Conservation (phyloP, 2,888 invertebrate species). For the Archaeoteleia sp. region DNA sequence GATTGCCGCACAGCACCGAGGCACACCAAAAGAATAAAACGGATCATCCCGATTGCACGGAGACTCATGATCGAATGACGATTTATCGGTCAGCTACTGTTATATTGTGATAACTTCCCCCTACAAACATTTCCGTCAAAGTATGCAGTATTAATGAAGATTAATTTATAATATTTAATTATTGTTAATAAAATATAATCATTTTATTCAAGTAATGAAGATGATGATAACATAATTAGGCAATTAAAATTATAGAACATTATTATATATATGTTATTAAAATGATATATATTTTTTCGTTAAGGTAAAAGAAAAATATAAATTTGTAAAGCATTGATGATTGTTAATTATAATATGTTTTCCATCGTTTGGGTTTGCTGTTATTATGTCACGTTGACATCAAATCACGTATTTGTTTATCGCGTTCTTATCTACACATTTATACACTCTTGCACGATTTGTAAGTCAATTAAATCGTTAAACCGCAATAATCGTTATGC, state of each 20-base stretch:
- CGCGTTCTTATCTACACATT: conserved; percentile 38
- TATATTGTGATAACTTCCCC: conserved; percentile 49
- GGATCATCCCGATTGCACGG: conserved; percentile 55
- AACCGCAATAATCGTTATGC: conserved; percentile 17
- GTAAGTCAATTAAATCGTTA: conserved; percentile 11
- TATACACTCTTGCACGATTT: conserved; percentile 23
- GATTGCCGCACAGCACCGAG: conserved; percentile 55
- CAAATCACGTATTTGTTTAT: conserved; percentile 29
- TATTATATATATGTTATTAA: too few species aligned
- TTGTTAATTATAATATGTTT: conserved; percentile 7
- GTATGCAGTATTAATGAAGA: too few species aligned
- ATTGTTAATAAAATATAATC: conserved; percentile 13
- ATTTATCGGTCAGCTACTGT: conserved; percentile 43
- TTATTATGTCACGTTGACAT: conserved; percentile 37
- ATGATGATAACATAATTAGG: too few species aligned
- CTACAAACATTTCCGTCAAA: conserved; percentile 17
- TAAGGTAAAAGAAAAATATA: too few species aligned
- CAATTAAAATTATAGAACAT: too few species aligned
- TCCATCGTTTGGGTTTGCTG: conserved; percentile 11
- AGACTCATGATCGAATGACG: conserved; percentile 50
- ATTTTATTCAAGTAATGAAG: too few species aligned
- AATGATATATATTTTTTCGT: too few species aligned
- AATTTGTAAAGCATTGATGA: not conserved
- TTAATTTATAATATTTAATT: conserved; percentile 1
- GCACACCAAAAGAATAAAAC: conserved; percentile 58